Conservation (phyloP, 2,797 vertebrate genomes). For the Hapalemur alaotrensis region DNA sequence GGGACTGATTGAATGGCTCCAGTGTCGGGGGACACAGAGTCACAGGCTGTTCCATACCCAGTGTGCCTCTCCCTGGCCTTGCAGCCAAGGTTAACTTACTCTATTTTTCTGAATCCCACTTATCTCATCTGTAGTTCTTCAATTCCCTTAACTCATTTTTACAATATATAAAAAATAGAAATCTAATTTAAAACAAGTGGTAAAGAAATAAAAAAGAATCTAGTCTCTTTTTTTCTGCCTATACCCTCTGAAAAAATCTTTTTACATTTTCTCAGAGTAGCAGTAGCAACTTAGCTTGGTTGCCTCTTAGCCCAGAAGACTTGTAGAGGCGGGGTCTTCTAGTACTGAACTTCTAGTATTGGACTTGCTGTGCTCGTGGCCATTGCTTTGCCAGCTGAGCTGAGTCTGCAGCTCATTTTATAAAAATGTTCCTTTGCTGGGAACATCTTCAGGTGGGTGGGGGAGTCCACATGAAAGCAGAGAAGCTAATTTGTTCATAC, state of each 20-base stretch:
- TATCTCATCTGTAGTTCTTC: background rate
- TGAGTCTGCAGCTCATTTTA: background rate
- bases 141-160: background rate
- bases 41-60: background rate
- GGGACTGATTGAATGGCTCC: background rate
- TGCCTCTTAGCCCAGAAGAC: background rate
- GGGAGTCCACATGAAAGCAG: background rate
- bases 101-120: background rate
- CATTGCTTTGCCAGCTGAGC: background rate
- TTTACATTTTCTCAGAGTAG: background rate
- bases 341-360: background rate
- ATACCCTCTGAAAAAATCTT: background rate
- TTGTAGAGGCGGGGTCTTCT: background rate
- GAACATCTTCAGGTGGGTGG: background rate
- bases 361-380: fast-evolving
- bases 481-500: background rate
- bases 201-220: background rate
- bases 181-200: background rate
- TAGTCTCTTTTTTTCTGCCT: background rate
- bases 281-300: background rate
- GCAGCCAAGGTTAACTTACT: background rate
- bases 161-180: background rate
- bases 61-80: background rate
- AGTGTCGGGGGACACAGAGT: background rate
- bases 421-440: background rate